Base-by-base conservation (phyloP, 2,888 invertebrate species). In the Monoplex corrugatus region DNA sequence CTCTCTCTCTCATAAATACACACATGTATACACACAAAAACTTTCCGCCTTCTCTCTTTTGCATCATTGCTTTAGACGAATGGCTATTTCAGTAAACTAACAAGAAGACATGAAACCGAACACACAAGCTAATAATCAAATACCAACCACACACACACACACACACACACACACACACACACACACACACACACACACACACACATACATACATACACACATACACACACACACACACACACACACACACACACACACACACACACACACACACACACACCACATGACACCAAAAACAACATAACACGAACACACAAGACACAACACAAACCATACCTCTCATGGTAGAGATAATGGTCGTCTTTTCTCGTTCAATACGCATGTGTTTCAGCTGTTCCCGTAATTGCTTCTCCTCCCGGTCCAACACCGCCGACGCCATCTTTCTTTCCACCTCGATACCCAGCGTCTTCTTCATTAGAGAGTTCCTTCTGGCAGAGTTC, bases 401-500 rank as follows among this genome's bases (percentile, higher is more conserved):
- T 16, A 94, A 72, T 78, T 92, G 91, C 83, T 91, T 92, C 88
- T 94, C 93, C 90, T 95, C 94, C 85, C 94, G 90, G 84, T 91
- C 91, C 63, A 94, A 68, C 44, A 92, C 90, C 0, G 92, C 91
- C 16, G 91, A 91, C 10, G 93, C 93, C 86, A 93, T 89, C 45
- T 92, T 92, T n/a, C 92, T 88, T 78, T 94, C 93, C 0, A 92
- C 92, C 89, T 95, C 94, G 10, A 94, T 93, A 0, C 93, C 94
- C 23, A 92, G 87, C 3, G 94, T 95, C 85, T 92, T 92, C 90
- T 92, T 94, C 90, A 92, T 92, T 16, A 95, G 91, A 0, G 94
- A 94, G 89, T 94, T 94, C 35, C 94, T 82, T 10, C 94, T 89
- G 0, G 94, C 94, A 3, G 90, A 93, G 89, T 95, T 95, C 90